These are phyloP conservation scores for Desoria tigrina DNA, from an alignment of 2,888 invertebrate genomes.

Conservation along the genomic window DNA sequence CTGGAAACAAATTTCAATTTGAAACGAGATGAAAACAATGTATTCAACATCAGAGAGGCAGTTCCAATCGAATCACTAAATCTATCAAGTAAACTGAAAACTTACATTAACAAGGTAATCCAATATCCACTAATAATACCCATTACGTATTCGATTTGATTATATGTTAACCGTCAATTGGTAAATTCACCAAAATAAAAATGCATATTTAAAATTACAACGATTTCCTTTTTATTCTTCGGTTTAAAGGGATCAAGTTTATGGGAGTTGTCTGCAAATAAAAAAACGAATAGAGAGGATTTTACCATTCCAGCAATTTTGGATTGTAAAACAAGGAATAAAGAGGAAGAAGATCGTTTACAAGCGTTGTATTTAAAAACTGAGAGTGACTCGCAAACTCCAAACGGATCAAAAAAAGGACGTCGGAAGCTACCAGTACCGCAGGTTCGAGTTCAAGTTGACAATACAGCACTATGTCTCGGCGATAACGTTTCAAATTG, in stretches of 20 bases:
- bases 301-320: slow-evolving; percentile 12
- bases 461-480: too few species aligned
- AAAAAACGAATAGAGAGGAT: background rate
- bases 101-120: background rate
- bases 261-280: slow-evolving; percentile 28
- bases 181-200: too few species aligned
- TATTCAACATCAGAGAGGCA: slow-evolving; percentile 24
- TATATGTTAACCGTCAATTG: too few species aligned
- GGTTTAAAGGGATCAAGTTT: slow-evolving; percentile 34
- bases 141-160: background rate
- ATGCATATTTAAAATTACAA: too few species aligned
- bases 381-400: too few species aligned
- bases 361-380: too few species aligned
- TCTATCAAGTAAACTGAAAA: background rate
- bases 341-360: background rate
- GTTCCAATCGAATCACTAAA: background rate
- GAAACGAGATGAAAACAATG: slow-evolving; percentile 3
- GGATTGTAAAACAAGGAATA: slow-evolving; percentile 5
- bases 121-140: background rate
- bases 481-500: too few species aligned
- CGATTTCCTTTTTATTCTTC: too few species aligned
- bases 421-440: too few species aligned
- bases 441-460: too few species aligned
- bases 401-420: too few species aligned
- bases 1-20: slow-evolving; percentile 29